Evolutionary conservation across 1,140 invertebrate genomes (phyloP), one percentile per base, ranked within the genome.

Genomic region (Pogonomyrmex barbatus): DNA sequence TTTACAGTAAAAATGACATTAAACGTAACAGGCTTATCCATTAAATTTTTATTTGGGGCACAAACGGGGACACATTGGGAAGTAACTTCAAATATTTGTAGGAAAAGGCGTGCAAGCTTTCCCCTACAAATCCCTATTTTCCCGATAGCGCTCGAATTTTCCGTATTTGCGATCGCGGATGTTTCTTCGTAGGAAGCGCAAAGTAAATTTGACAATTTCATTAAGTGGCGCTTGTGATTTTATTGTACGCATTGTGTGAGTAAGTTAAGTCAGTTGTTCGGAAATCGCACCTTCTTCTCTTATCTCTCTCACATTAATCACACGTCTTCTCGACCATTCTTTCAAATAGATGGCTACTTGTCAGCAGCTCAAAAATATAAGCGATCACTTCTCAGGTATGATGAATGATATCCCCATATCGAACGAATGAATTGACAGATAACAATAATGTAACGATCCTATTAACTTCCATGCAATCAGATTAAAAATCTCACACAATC

Each of bases 271-370:
- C 68, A 58, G 39, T 50, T 68, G 88, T 67, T 68, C 88, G 86
- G 82, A 88, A 88, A 71, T 81, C 71, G 65, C 60, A 56, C 2
- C 58, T 65, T 30, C 9, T 60, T 33, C 77, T 86, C 86, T 90
- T 90, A 90, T 90, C 89, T 90, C 36, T 8, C 67, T 24, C 24
- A 77, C 77, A 90, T 90, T 90, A 90, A 90, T 90, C 89, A 90
- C 77, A 30, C 42, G 81, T 77, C 67, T 50, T 62, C 89, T 2
- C 52, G 30, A 47, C 76, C 54, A 24, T 24, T 73, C 79, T 73
- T 54, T 82, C 67, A 85, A 67, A 75, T 67, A 85, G 78, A 33
- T 63, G 33, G 77, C 71, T 90, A 75, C 79, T 89, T 90, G 89
- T 89, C 89, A 79, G 60, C 42, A 56, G 52, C 24, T 52, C 63